Conservation (phyloP, 2,113 vertebrate genomes). For the Mormyrus lacerda region DNA sequence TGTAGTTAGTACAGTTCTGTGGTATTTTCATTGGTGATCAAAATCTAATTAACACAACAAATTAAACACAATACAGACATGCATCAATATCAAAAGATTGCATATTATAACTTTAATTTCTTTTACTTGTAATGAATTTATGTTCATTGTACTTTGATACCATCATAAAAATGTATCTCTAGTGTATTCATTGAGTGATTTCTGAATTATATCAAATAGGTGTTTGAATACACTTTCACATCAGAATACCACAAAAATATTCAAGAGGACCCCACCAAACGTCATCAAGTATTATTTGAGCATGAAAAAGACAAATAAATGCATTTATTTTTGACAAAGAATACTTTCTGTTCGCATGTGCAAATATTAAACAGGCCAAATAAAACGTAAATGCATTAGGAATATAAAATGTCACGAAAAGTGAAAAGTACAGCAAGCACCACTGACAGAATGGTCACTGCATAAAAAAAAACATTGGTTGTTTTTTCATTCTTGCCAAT, state of each 20-base stretch:
- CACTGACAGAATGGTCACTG: background rate
- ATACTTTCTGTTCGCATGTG: background rate
- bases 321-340: background rate
- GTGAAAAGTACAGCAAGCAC: background rate
- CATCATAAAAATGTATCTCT: background rate
- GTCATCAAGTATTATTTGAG: background rate
- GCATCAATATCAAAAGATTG: background rate
- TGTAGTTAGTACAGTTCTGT: background rate
- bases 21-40: background rate
- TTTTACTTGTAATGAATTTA: background rate
- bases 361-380: background rate
- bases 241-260: background rate
- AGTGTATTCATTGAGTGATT: background rate
- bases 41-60: background rate
- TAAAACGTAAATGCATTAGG: background rate
- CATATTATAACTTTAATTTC: background rate
- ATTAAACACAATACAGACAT: background rate
- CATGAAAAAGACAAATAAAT: background rate
- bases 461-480: background rate
- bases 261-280: background rate
- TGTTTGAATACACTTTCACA: background rate
- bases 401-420: background rate
- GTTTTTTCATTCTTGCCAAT: background rate
- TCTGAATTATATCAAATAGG: background rate
- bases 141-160: background rate